Percentiles rank a stretch among this genome's conserved stretches.
Evolutionary conservation across 2,888 invertebrate genomes (phyloP).

Genomic region (Diogma glabrata): DNA sequence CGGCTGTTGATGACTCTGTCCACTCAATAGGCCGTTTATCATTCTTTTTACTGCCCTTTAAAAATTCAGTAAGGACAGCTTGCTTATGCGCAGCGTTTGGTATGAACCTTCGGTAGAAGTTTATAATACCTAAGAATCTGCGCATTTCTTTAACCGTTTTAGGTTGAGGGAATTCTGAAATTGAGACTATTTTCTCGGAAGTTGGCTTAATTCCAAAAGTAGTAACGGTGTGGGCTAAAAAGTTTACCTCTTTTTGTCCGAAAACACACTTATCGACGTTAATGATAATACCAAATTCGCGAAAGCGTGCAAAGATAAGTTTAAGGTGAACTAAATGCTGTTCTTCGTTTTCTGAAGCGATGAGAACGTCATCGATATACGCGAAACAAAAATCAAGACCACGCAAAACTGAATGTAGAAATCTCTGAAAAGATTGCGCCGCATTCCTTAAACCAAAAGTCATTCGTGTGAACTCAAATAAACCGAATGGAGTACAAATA

Average conservation of each 20-base stretch:
- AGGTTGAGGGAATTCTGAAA: neutral
- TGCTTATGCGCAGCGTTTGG: neutral
- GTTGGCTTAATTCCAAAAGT: too few relatives aligned
- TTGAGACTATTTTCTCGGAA: too few relatives aligned
- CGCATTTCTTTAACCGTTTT: neutral
- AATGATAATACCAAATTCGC: neutral
- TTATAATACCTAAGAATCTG: neutral
- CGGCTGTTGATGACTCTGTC: too few relatives aligned
- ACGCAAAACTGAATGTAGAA: neutral
- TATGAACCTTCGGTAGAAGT: neutral
- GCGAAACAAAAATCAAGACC: neutral
- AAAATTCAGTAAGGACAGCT: too few relatives aligned
- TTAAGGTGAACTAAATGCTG: conserved; percentile 6
- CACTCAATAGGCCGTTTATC: too few relatives aligned
- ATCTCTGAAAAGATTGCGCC: conserved; percentile 6
- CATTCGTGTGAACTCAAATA: conserved; percentile 26
- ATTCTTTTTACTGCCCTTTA: too few relatives aligned
- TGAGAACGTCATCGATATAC: conserved; percentile 8
- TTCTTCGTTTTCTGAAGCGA: neutral
- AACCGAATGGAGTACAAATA: conserved; percentile 27
- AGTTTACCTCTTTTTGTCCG: too few relatives aligned
- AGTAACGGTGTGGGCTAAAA: too few relatives aligned
- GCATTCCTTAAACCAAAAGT: conserved; percentile 24
- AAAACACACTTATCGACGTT: too few relatives aligned
- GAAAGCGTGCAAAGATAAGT: neutral